Evolutionary conservation across 2,113 vertebrate species (phyloP), one percentile per base, ranked within the genome.

Genomic region (Empidonax traillii): DNA sequence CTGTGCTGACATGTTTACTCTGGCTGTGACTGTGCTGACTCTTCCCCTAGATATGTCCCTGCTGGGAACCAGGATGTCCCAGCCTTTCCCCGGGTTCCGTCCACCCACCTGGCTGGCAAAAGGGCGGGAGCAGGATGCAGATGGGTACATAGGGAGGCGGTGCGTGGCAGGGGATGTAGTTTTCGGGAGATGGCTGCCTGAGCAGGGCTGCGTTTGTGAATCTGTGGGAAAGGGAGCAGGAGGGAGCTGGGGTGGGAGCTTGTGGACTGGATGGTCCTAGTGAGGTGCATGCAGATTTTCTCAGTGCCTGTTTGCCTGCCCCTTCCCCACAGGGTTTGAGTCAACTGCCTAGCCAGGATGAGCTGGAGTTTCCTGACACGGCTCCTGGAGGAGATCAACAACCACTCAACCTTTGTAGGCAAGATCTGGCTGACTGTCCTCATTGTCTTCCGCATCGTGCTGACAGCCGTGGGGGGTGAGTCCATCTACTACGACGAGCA

Each of bases 401-500:
- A 99, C 92, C 99, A 99, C 96, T 99, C 98, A 18, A 99, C 99
- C 66, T 99, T 99, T 0, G 99, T 99, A 90, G 99, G 99, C 67
- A 99, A 99, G 97, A 97, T 99, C 89, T 99, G 99, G 99, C 97
- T 99, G 80, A 99, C 98, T 0, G 95, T 98, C 71, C 98, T 99
- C 84, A 98, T 99, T 17, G 90, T 99, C 59, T 99, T 99, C 97
- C 98, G 99, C 87, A 99, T 99, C 5, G 98, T 99, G 83, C 97
- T 99, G 96, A 99, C 98, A 0, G 99, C 98, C 0, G 98, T 99
- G 20, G 99, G 99, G 3, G 99, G 99, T 0, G 99, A 99, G 87
- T 98, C 98, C 81, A 99, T 99, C 98, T 99, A 99, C 97, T 98
- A 99, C 2, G 99, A 99, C 43, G 99, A 99, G 46, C 99, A 99